phyloP scores from a whole-genome alignment of 2,797 vertebrate species.

The Microctenopoma stevenorrisi region DNA sequence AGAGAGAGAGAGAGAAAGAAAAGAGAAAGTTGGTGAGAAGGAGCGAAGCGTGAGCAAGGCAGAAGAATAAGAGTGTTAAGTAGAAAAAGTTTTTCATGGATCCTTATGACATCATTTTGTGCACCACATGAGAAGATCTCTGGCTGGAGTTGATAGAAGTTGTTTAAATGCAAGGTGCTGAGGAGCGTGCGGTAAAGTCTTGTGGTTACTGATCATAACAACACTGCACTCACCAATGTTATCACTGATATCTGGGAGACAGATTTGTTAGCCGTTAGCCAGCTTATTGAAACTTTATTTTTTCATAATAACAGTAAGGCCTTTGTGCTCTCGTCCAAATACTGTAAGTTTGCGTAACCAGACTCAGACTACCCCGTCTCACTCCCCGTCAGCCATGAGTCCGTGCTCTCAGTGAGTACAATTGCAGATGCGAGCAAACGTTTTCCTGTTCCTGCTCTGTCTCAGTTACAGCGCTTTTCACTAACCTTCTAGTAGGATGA shows the following conservation, averaged over 20 bases:
- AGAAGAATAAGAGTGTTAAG: background rate
- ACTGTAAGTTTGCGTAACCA: too few species aligned
- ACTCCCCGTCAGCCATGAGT: too few species aligned
- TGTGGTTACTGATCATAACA: background rate
- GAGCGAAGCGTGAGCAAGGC: background rate
- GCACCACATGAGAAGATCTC: background rate
- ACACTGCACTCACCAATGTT: background rate
- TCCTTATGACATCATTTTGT: background rate
- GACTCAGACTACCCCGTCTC: too few species aligned
- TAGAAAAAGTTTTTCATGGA: background rate
- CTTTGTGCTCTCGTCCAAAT: too few species aligned
- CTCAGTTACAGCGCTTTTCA: background rate
- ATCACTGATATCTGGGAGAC: background rate
- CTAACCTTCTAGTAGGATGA: background rate
- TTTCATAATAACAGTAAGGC: too few species aligned
- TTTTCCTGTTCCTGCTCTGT: background rate
- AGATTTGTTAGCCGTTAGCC: too few species aligned
- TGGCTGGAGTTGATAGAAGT: background rate
- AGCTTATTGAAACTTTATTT: too few species aligned
- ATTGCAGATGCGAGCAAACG: too few species aligned
- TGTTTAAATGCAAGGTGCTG: constrained; percentile 8
- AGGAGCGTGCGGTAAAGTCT: background rate
- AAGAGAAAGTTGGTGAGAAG: background rate
- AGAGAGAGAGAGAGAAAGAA: background rate
- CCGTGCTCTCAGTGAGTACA: too few species aligned